Percentiles rank a stretch among this genome's conserved stretches.
Conservation (phyloP, 2,888 invertebrate species). For the Phengaris arion region DNA sequence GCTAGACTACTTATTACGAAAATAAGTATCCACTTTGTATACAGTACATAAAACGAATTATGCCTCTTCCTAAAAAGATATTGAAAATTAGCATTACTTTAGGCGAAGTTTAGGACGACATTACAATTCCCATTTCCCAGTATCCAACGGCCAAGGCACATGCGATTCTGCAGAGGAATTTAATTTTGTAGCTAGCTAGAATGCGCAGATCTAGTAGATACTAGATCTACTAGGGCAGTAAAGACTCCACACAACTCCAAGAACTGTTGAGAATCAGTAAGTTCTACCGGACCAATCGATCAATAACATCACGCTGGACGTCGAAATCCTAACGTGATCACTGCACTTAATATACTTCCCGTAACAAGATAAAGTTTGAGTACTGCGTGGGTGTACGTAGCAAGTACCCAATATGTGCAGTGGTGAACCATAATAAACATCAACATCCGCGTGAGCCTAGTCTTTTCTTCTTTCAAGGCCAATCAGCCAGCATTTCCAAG, state of each 20-base stretch:
- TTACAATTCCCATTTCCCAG: no score
- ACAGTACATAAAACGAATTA: not conserved
- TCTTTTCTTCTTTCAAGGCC: no score
- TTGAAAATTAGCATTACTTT: no score
- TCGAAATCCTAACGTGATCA: conserved; percentile 20
- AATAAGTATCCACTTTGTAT: not conserved
- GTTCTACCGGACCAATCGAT: not conserved
- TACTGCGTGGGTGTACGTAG: not conserved
- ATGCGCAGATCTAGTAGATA: no score
- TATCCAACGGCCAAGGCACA: no score
- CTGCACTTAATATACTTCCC: conserved; percentile 32
- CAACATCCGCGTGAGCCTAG: not conserved
- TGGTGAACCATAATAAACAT: not conserved
- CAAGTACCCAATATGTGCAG: not conserved
- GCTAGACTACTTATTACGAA: not conserved
- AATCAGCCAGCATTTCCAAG: not conserved
- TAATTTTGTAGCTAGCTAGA: no score
- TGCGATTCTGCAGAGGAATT: no score
- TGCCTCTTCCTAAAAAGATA: not conserved
- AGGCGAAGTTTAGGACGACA: no score
- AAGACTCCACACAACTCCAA: no score
- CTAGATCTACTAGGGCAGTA: no score
- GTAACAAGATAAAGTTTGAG: conserved; percentile 26
- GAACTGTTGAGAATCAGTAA: no score
- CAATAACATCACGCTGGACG: conserved; percentile 16